Evolutionary conservation across 2,888 invertebrate genomes (phyloP), one percentile per base, ranked within the genome.

Genomic region (Pyrrhia umbra): DNA sequence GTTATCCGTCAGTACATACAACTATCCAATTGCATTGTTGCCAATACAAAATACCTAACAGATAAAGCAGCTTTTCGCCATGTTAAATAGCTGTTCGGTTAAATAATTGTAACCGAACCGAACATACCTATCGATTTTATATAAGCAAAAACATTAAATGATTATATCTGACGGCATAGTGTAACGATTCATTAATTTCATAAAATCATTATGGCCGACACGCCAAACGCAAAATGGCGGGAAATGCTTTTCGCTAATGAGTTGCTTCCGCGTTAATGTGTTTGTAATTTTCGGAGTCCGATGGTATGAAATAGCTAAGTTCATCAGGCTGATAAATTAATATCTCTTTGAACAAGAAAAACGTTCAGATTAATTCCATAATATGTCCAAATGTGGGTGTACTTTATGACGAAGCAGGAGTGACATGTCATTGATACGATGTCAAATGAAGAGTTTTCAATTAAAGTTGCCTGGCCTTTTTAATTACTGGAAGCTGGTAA

Each of bases 191-290:
- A 69, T 75, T 58, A 58, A 63, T 70, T 56, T 43, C 34, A 54
- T 51, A 70, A 75, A 63, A 70, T 59, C 70, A 75, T 69, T 55
- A 58, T 47, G 58, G 47, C 50, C 39, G 50, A 39, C 57, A 63
- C 58, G 64, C 51, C 58, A 63, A 69, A 69, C 52, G 25, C 54
- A 30, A 68, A 69, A 62, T 72, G 39, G 45, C 54, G 51, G 57
- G 42, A 58, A 62, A 69, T 27, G 46, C 42, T 51, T 43, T 63
- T 55, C 51, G 43, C 57, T 72, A 72, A 58, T 70, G 63, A 75
- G 76, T 63, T 59, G 76, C 43, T 63, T 56, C 39, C 54, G 58
- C 43, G 46, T 55, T 62, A 75, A 75, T 69, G 37, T 51, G 75
- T 40, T 54, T 50, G 63, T 58, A 69, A 69, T 72, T 49, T 55